Conservation (phyloP, 2,797 vertebrate genomes). For the Acanthornis magna region DNA sequence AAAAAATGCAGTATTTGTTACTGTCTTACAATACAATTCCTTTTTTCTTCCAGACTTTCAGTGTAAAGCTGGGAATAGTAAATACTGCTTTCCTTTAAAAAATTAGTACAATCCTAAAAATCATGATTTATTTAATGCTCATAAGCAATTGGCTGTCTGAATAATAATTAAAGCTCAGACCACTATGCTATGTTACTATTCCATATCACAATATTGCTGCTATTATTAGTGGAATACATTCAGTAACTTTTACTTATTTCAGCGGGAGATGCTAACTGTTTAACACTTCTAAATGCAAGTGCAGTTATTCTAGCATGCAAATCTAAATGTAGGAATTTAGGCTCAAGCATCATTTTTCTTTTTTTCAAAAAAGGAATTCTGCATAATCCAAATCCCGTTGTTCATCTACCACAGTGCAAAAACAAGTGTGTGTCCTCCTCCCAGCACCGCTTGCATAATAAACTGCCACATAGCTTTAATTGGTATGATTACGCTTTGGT, state of each 20-base stretch:
- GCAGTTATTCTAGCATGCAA: background rate
- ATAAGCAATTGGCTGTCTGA: background rate
- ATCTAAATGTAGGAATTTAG: background rate
- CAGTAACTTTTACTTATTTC: background rate
- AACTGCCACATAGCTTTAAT: background rate
- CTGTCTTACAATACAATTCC: background rate
- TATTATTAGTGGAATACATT: background rate
- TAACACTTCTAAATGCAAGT: background rate
- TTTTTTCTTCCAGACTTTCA: background rate
- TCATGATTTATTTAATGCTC: background rate
- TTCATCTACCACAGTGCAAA: background rate
- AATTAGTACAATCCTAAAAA: background rate
- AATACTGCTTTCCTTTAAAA: background rate
- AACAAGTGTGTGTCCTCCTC: background rate
- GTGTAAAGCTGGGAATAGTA: background rate
- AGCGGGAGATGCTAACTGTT: background rate
- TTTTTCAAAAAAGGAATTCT: background rate
- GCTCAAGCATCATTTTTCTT: background rate
- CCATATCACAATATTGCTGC: background rate
- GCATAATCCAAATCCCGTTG: background rate
- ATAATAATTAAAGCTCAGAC: background rate
- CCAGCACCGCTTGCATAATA: background rate
- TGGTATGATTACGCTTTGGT: background rate
- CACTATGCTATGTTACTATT: background rate
- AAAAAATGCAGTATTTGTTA: background rate